These are phyloP conservation scores for Arbacia lixula DNA, from an alignment of 53 echinoderm and acorn worm species.

Conservation along the genomic window DNA sequence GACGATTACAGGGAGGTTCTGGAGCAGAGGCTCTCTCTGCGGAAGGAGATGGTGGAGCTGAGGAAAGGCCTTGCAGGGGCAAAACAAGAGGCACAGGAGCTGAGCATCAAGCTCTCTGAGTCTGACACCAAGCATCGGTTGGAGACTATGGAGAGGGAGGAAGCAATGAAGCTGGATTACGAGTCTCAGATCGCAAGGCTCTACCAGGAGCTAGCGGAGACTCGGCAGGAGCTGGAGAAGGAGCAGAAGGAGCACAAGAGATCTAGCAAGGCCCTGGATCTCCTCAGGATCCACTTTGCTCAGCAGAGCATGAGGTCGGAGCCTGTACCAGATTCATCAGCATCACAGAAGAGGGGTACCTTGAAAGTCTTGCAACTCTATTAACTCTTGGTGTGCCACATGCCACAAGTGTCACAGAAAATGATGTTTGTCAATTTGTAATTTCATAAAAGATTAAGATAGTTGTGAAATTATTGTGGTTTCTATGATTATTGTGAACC, in stretches of 20 bases:
- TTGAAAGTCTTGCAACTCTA: slow-evolving; percentile 16
- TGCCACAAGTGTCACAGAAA: too few species aligned
- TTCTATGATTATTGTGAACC: too few species aligned
- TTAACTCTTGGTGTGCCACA: too few species aligned
- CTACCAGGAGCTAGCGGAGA: slow-evolving; percentile 67
- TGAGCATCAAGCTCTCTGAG: slow-evolving; percentile 56
- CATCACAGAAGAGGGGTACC: neutral
- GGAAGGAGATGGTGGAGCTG: slow-evolving; percentile 47
- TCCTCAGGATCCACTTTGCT: slow-evolving; percentile 77
- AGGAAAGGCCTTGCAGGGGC: slow-evolving; percentile 44
- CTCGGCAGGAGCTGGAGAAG: slow-evolving; percentile 62
- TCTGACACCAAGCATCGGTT: slow-evolving; percentile 43
- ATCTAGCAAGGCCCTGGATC: slow-evolving; percentile 68
- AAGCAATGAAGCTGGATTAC: slow-evolving; percentile 68
- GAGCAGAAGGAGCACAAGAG: slow-evolving; percentile 63
- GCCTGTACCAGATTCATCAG: neutral
- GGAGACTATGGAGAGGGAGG: slow-evolving; percentile 64
- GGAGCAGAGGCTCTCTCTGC: slow-evolving; percentile 59
- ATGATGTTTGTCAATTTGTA: too few species aligned
- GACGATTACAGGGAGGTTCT: slow-evolving; percentile 65
- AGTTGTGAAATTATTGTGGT: too few species aligned
- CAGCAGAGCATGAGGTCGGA: neutral
- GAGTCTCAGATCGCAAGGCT: slow-evolving; percentile 66
- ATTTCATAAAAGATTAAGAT: too few species aligned
- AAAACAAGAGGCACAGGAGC: slow-evolving; percentile 32